Evolutionary conservation across 2,888 invertebrate genomes (phyloP).

Genomic region (Mactromeris polynyma): DNA sequence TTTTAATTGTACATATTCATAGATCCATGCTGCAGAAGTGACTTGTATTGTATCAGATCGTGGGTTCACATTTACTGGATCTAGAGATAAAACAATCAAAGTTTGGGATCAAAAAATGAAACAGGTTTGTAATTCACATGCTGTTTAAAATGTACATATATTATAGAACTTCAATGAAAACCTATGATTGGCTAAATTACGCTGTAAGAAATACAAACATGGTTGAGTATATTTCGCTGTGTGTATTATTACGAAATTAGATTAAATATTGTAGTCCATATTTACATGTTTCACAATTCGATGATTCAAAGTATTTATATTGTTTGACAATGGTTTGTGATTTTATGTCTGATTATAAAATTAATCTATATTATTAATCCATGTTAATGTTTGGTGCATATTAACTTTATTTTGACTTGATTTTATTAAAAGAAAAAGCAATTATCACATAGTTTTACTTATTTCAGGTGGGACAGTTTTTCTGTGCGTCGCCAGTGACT

Average conservation of each 20-base stretch:
- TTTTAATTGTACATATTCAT: slow-evolving; percentile 31
- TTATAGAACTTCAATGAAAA: not conserved
- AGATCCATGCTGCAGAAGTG: slow-evolving; percentile 77
- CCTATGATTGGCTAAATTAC: not conserved
- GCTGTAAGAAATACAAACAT: not conserved
- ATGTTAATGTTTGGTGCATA: not conserved
- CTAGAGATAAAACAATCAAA: slow-evolving; percentile 79
- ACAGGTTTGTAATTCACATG: not conserved
- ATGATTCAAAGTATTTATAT: too few species aligned
- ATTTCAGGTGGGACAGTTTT: slow-evolving; percentile 81
- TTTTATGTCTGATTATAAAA: not conserved
- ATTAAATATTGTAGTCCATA: not conserved
- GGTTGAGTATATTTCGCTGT: not conserved
- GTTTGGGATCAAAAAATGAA: slow-evolving; percentile 73
- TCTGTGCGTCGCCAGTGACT: slow-evolving; percentile 79
- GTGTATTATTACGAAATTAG: not conserved
- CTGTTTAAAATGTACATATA: not conserved
- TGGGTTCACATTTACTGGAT: slow-evolving; percentile 76
- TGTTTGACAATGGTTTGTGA: not conserved
- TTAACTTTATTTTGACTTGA: not conserved
- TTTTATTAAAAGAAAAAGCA: not conserved
- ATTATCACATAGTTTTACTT: not conserved
- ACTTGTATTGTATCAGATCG: slow-evolving; percentile 63
- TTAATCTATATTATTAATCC: not conserved
- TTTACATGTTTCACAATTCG: not conserved